Evolutionary conservation across 1,140 invertebrate genomes (phyloP), one percentile per base, ranked within the genome.

Genomic region (Drosophila chauvacae): DNA sequence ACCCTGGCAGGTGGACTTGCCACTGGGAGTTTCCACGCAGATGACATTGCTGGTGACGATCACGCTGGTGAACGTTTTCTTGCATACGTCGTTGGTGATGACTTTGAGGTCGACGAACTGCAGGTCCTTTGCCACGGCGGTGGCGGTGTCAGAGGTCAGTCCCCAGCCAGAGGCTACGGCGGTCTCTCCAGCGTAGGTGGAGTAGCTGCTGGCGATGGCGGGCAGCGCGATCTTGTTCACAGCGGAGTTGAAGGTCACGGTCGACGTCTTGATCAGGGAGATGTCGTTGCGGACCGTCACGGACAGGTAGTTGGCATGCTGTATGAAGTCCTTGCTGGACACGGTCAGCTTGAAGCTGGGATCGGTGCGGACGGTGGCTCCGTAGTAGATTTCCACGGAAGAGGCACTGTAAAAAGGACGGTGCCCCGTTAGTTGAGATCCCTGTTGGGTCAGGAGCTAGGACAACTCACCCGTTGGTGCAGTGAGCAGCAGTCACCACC

Each of bases 401-500:
- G 65, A 16, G 10, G 76, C 82, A 62, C 90, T 91, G 47, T 7
- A 74, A 10, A 13, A 7, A 26, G 11, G n/a, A 42, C 14, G 16
- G 1, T 23, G 3, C 6, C 42, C 20, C 23, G 11, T 70, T 26
- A 63, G 2, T 4, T 1, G 4, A 4, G 51, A 41, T 35, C 13
- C 44, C 48, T 26, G 59, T 23, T 48, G 18, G 16, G n/a, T 2
- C n/a, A 7, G 4, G 10, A 2, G 4, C 1, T 16, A 57, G 2
- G 3, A 11, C 2, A 7, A 28, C 74, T 69, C 59, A 85, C 81
- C 81, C 79, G 45, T 20, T 59, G 44, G 72, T 75, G 76, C 95
- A 95, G 77, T 96, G 95, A 23, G 94, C 95, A 33, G 95, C 94
- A 5, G 94, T 94, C 37, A 95, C 53, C 3, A 95, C 83, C 93